These are phyloP conservation scores for Myathropa florea DNA, from an alignment of 2,888 invertebrate genomes.

Conservation along the genomic window DNA sequence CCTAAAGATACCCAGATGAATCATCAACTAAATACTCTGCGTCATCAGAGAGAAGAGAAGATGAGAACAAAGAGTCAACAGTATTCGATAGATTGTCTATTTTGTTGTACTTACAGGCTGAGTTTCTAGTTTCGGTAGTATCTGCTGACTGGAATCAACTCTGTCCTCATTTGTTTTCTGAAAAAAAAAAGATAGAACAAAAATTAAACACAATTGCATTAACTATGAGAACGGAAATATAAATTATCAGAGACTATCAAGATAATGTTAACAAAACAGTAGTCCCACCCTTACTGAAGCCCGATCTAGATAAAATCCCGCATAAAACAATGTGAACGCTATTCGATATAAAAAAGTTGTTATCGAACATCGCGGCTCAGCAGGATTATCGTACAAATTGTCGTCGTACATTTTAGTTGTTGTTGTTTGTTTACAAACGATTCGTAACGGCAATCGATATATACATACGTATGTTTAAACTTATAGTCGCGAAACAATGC, in stretches of 20 bases:
- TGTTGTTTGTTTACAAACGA: conserved; percentile 44
- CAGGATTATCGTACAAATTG: conserved; percentile 71
- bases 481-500: neutral
- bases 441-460: conserved; percentile 6
- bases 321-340: conserved; percentile 73
- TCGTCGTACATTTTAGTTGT: conserved; percentile 72
- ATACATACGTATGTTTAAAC: neutral
- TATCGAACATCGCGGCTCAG: conserved; percentile 72
- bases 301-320: conserved; percentile 73
- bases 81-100: conserved; percentile 6
- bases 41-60: conserved; percentile 34
- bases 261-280: conserved; percentile 34
- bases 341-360: conserved; percentile 72
- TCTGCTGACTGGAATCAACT: conserved; percentile 56
- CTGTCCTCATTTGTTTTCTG: conserved; percentile 73
- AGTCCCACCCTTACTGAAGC: conserved; percentile 50
- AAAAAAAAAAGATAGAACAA: conserved; percentile 59
- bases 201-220: neutral
- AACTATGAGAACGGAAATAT: conserved; percentile 18
- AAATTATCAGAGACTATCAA: neutral
- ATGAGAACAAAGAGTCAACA: conserved; percentile 50
- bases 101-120: conserved; percentile 71
- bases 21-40: conserved; percentile 47
- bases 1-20: conserved; percentile 41
- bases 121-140: conserved; percentile 71